Evolutionary conservation across 64 coral and sea anemone genomes (phyloP).

Genomic region (Cladopsammia gracilis): DNA sequence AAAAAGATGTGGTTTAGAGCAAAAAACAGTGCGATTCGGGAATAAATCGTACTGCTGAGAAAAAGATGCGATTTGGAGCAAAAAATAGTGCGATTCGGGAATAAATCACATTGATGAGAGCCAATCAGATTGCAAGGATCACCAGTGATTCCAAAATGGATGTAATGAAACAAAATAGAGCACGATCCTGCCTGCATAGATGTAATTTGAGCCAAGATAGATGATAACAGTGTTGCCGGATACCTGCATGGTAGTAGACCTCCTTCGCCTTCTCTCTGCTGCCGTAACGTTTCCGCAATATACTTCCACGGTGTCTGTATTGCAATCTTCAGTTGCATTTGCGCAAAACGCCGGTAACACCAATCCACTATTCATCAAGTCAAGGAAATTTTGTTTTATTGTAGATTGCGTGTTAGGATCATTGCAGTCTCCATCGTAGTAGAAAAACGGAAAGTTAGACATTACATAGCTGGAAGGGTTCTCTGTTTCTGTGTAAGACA

Average conservation of each 20-base stretch:
- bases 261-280: constrained; percentile 4
- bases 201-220: too few species aligned
- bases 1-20: too few species aligned
- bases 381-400: constrained; percentile 36
- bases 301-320: constrained; percentile 40
- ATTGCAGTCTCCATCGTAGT: constrained; percentile 75
- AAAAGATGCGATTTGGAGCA: too few species aligned
- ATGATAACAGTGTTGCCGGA: too few species aligned
- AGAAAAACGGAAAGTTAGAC: constrained; percentile 36
- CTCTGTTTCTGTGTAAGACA: constrained; percentile 14
- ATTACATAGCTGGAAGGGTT: constrained; percentile 30
- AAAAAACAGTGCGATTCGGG: too few species aligned
- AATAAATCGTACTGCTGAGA: too few species aligned
- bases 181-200: too few species aligned
- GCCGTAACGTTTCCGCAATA: constrained; percentile 46
- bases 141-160: too few species aligned
- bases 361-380: neutral
- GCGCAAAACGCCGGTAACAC: constrained; percentile 52
- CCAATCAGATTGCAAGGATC: too few species aligned
- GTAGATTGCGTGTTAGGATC: constrained; percentile 61
- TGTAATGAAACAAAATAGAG: too few species aligned
- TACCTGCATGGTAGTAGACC: neutral
- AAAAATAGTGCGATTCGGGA: too few species aligned
- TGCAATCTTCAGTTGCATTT: constrained; percentile 16
- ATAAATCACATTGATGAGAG: too few species aligned